These are phyloP conservation scores for Oreortyx pictus DNA, from an alignment of 2,797 vertebrate genomes.

Conservation along the genomic window DNA sequence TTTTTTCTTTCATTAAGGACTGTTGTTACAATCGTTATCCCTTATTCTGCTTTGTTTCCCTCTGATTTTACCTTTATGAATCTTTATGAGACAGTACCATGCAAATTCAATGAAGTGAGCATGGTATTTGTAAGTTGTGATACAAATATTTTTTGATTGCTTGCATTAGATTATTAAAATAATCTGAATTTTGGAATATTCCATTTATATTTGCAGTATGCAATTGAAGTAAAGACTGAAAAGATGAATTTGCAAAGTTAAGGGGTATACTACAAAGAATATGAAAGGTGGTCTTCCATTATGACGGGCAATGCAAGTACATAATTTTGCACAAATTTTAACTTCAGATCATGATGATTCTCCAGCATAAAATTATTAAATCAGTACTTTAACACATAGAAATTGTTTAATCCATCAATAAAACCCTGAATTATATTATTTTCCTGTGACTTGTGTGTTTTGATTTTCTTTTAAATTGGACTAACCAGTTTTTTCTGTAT, in stretches of 20 bases:
- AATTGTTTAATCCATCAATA: slow-evolving; percentile 13
- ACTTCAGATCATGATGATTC: not conserved
- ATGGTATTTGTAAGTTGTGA: not conserved
- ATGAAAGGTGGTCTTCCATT: not conserved
- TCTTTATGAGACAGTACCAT: not conserved
- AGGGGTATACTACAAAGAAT: not conserved
- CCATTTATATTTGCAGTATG: not conserved
- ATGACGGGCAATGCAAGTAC: not conserved
- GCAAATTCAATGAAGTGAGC: not conserved
- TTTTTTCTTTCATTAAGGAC: not conserved
- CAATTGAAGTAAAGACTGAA: not conserved
- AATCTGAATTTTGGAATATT: not conserved
- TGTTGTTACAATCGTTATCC: not conserved
- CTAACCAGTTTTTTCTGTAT: not conserved
- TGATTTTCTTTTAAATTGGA: slow-evolving; percentile 23
- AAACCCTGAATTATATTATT: slow-evolving; percentile 16
- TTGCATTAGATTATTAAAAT: not conserved
- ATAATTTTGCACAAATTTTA: not conserved
- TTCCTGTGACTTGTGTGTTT: not conserved
- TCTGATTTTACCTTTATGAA: not conserved
- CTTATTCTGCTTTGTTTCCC: not conserved
- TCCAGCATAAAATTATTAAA: not conserved
- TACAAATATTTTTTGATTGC: not conserved
- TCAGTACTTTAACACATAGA: not conserved
- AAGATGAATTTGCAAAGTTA: not conserved